These are phyloP conservation scores for Clinocottus analis DNA, from an alignment of 2,113 vertebrate genomes.

Conservation along the genomic window DNA sequence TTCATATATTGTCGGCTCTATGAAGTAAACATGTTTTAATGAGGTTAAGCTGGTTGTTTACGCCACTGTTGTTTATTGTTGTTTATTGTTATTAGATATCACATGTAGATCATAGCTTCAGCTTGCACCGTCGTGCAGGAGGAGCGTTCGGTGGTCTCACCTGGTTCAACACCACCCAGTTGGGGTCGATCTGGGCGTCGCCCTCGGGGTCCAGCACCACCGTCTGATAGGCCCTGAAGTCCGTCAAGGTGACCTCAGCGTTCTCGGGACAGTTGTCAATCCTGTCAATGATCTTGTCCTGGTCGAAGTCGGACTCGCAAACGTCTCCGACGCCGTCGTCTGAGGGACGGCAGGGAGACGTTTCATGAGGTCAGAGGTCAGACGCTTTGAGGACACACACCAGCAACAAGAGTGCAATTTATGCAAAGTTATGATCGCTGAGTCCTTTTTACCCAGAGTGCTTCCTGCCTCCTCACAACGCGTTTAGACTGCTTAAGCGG, in stretches of 20 bases:
- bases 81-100: not conserved
- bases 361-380: not conserved
- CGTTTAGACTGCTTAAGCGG: not conserved
- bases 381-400: not conserved
- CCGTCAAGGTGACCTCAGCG: conserved; percentile 95
- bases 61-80: too few species aligned
- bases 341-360: conserved; percentile 59
- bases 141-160: conserved; percentile 64
- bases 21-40: too few species aligned
- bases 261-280: conserved; percentile 98
- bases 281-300: conserved; percentile 95
- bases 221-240: conserved; percentile 98
- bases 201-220: conserved; percentile 98
- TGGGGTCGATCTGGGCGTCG: conserved; percentile 98
- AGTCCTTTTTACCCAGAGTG: not conserved
- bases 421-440: not conserved
- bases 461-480: not conserved
- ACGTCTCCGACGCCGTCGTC: conserved; percentile 94
- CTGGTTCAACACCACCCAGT: conserved; percentile 99
- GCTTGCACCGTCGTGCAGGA: not conserved
- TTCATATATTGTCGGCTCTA: too few species aligned
- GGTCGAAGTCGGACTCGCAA: conserved; percentile 96
- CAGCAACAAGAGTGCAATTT: not conserved
- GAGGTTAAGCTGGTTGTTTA: too few species aligned
- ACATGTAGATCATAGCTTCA: not conserved